Percentiles rank a stretch among this genome's conserved stretches.
Evolutionary conservation across 1,140 invertebrate species (phyloP).

Genomic region (Hirudo medicinalis): DNA sequence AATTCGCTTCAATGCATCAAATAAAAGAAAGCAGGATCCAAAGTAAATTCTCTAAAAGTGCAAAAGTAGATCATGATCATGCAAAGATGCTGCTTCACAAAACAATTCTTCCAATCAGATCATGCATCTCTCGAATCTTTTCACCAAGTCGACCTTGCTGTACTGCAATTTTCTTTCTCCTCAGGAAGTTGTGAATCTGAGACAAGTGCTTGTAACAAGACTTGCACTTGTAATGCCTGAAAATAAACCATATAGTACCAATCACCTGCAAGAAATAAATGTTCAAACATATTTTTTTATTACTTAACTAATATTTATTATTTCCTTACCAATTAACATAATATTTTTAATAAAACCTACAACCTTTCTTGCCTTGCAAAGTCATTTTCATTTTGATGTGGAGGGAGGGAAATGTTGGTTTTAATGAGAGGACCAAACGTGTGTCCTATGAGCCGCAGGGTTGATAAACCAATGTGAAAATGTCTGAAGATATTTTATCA

Average conservation of each 20-base stretch:
- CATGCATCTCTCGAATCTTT: slow-evolving; percentile 8
- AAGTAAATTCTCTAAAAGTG: too few relatives aligned
- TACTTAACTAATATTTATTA: too few relatives aligned
- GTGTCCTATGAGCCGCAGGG: neutral
- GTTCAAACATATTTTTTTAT: neutral
- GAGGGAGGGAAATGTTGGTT: neutral
- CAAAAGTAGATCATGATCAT: neutral
- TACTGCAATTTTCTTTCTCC: neutral
- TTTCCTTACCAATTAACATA: too few relatives aligned
- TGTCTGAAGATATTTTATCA: neutral
- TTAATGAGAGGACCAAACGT: neutral
- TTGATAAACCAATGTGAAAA: slow-evolving; percentile 2
- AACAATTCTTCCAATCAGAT: slow-evolving; percentile 7
- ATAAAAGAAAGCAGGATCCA: too few relatives aligned
- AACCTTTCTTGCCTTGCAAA: slow-evolving; percentile 7
- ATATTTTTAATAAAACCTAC: neutral
- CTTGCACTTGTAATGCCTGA: slow-evolving; percentile 6
- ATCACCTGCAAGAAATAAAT: neutral
- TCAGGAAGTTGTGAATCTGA: neutral
- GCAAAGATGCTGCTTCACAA: neutral
- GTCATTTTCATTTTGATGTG: neutral
- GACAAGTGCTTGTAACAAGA: slow-evolving; percentile 2
- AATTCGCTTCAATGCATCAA: too few relatives aligned
- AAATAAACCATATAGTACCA: neutral
- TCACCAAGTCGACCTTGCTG: neutral